Percentiles rank a stretch among this genome's conserved stretches.
phyloP scores from a whole-genome alignment of 2,797 vertebrate species.

The Sebastes hubbsi region DNA sequence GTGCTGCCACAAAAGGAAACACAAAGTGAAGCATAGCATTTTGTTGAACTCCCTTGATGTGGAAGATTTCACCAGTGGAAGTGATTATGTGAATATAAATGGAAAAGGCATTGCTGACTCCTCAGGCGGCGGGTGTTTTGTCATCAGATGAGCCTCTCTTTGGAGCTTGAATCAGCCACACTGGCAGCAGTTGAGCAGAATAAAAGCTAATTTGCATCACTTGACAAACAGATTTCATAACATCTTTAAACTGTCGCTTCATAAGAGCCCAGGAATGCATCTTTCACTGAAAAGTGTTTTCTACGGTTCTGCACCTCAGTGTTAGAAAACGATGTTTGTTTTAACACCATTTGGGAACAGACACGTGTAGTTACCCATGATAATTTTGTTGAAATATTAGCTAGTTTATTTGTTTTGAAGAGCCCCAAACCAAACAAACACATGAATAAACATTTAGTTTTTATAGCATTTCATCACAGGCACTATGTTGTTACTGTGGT shows the following conservation, averaged over 20 bases:
- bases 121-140: not conserved
- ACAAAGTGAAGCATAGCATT: not conserved
- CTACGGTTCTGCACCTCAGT: not conserved
- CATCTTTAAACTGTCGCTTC: not conserved
- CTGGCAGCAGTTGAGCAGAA: not conserved
- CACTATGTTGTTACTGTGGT: not conserved
- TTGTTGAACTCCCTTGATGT: not conserved
- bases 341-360: not conserved
- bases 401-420: not conserved
- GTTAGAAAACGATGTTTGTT: not conserved
- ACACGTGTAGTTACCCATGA: not conserved
- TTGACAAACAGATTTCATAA: not conserved
- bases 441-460: not conserved
- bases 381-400: not conserved
- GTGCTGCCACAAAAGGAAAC: not conserved
- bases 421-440: not conserved
- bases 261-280: not conserved
- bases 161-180: not conserved
- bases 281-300: not conserved
- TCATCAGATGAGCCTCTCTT: not conserved
- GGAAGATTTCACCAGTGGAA: not conserved
- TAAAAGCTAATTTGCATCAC: not conserved
- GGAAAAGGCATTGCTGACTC: not conserved
- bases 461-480: not conserved
- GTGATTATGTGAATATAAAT: not conserved